Evolutionary conservation across 2,888 invertebrate genomes (phyloP).

Genomic region (Poecilus cupreus): DNA sequence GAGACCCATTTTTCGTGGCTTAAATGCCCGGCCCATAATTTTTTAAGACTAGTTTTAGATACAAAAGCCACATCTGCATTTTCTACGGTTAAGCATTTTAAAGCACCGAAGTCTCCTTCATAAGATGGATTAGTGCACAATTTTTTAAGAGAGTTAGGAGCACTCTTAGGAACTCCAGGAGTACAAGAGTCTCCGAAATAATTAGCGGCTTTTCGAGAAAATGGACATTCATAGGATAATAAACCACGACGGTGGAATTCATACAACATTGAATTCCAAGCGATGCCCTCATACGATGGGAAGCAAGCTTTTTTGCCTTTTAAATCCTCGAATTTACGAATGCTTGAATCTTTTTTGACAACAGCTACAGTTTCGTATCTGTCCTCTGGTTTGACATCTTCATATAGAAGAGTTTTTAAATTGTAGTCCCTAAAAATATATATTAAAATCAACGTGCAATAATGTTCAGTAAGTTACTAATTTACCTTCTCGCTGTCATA

Average conservation of each 20-base stretch:
- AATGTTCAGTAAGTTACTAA: background rate
- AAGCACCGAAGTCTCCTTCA: conserved; percentile 78
- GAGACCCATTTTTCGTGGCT: conserved; percentile 73
- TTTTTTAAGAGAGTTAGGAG: conserved; percentile 65
- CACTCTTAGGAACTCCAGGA: conserved; percentile 71
- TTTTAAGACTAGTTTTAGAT: conserved; percentile 67
- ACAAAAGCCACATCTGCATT: conserved; percentile 87
- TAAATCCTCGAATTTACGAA: conserved; percentile 78
- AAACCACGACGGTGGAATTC: conserved; percentile 70
- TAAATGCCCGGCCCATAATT: conserved; percentile 70
- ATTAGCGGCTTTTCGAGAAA: conserved; percentile 66
- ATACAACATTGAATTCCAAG: conserved; percentile 78
- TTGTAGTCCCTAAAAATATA: conserved; percentile 73
- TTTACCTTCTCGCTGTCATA: conserved; percentile 80
- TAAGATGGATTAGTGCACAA: conserved; percentile 69
- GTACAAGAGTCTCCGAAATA: conserved; percentile 84
- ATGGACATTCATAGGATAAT: conserved; percentile 71
- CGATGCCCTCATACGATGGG: conserved; percentile 85
- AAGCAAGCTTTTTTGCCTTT: conserved; percentile 85
- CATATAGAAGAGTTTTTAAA: conserved; percentile 78
- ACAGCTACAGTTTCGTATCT: conserved; percentile 81
- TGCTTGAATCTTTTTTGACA: conserved; percentile 77
- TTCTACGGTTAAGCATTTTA: conserved; percentile 80
- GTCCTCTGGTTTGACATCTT: conserved; percentile 77
- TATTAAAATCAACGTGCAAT: too few species aligned